Conservation (phyloP, 2,113 vertebrate genomes). For the Phylloscopus whistleri region DNA sequence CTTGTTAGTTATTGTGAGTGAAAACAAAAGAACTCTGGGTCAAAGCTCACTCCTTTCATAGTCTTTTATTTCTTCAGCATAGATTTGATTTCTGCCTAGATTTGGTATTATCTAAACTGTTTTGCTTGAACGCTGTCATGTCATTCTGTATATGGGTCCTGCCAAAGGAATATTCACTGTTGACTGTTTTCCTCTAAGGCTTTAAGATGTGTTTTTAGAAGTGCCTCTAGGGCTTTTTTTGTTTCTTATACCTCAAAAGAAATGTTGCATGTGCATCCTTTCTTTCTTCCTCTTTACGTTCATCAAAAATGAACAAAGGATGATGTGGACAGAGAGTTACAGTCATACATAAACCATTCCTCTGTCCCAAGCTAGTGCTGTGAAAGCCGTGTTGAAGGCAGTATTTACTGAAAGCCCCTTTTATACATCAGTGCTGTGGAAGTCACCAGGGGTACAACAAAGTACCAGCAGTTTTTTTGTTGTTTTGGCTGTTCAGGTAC, state of each 20-base stretch:
- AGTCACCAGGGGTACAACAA: neutral
- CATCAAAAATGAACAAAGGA: constrained; percentile 45
- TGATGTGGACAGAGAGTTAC: neutral
- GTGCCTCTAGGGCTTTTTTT: constrained; percentile 30
- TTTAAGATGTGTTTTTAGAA: constrained; percentile 14
- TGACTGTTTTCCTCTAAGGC: constrained; percentile 3
- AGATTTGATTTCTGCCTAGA: constrained; percentile 36
- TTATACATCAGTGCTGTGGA: neutral
- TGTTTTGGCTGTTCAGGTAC: neutral
- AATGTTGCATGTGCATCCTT: neutral
- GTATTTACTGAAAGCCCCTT: neutral
- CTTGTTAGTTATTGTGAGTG: neutral
- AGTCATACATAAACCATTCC: constrained; percentile 33
- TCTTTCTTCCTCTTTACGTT: constrained; percentile 28
- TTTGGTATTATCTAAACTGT: constrained; percentile 15
- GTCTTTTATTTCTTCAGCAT: neutral
- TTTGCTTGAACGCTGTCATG: neutral
- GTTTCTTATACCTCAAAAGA: constrained; percentile 13
- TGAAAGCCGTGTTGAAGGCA: neutral
- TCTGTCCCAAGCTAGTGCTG: neutral
- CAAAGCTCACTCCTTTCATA: constrained; percentile 28
- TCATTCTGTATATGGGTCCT: neutral
- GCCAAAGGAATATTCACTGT: neutral
- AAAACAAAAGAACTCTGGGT: constrained; percentile 32
- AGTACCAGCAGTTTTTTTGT: neutral